Evolutionary conservation across 2,797 vertebrate species (phyloP), one percentile per base, ranked within the genome.

Genomic region (Leptoclinus maculatus): DNA sequence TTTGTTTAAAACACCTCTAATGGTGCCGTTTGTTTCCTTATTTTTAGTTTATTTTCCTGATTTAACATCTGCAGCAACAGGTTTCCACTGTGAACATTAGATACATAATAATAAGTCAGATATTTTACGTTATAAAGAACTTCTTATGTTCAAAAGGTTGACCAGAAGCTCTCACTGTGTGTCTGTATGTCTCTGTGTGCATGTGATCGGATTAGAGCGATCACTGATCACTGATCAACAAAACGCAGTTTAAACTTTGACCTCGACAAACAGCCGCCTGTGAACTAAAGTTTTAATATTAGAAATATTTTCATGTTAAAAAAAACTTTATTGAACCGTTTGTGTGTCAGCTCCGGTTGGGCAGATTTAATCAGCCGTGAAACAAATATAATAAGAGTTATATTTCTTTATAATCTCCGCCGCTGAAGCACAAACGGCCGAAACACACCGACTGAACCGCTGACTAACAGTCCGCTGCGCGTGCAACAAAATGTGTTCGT

Each of bases 201-300:
- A 6, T 16, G 59, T 4, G 34, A 21, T 17, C 23, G 11, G 49
- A 68, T 71, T 12, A 34, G 12, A 43, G n/a, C 2, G 53, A 64
- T 41, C 53, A 10, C 9, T 16, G 39, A 73, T 68, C 64, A 39
- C 2, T 29, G 19, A 76, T 76, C 67, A 54, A 62, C 62, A 17
- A 32, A 75, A 45, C 36, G 7, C 53, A 7, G 29, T 58, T 74
- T 70, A 32, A 70, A 70, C 78, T 79, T 58, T 65, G 59, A 80
- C 71, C 77, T 62, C n/a, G 1, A 13, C 16, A 1, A 78, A 29
- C 32, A 27, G 51, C 59, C n/a, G 14, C 19, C 39, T 49, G 25
- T 49, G 34, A 58, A n/a, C 17, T 27, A 23, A 45, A 43, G 36
- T 34, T 62, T 45, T 8, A 4, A 56, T 56, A 11, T 1, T 4